Percentiles rank a stretch among this genome's conserved stretches.
phyloP scores from a whole-genome alignment of 1,140 invertebrate genomes.

The Teleogryllus occipitalis region DNA sequence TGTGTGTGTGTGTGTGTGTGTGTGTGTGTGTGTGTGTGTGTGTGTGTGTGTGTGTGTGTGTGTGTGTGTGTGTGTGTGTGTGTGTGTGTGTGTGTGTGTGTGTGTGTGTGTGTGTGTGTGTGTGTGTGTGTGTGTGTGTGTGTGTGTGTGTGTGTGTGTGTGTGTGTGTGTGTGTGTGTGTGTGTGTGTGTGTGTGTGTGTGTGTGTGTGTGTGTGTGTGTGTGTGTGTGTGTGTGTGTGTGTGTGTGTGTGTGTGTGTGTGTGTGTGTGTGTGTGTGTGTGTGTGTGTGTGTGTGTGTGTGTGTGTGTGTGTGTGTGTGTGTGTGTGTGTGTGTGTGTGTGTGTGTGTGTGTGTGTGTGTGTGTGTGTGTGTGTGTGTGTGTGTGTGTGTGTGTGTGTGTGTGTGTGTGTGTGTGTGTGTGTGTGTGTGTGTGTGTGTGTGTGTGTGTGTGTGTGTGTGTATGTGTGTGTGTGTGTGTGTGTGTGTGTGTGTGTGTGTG shows the following conservation, averaged over 20 bases:
- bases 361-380: conserved; percentile 17
- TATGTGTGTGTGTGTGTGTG: conserved; percentile 14
- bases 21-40: conserved; percentile 20
- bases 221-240: conserved; percentile 20
- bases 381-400: conserved; percentile 15
- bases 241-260: conserved; percentile 20
- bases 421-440: conserved; percentile 15
- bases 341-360: conserved; percentile 21
- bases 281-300: conserved; percentile 21
- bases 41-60: conserved; percentile 22
- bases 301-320: conserved; percentile 24
- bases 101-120: conserved; percentile 21
- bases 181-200: conserved; percentile 20
- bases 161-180: conserved; percentile 20
- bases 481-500: conserved; percentile 15
- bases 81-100: conserved; percentile 23
- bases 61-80: conserved; percentile 24
- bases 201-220: conserved; percentile 20
- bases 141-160: conserved; percentile 20
- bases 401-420: conserved; percentile 15
- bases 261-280: conserved; percentile 20
- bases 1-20: conserved; percentile 20
- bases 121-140: conserved; percentile 20
- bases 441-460: conserved; percentile 15
- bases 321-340: conserved; percentile 23